Evolutionary conservation across 1,140 invertebrate species (phyloP), one percentile per base, ranked within the genome.

Genomic region (Colletes gigas): DNA sequence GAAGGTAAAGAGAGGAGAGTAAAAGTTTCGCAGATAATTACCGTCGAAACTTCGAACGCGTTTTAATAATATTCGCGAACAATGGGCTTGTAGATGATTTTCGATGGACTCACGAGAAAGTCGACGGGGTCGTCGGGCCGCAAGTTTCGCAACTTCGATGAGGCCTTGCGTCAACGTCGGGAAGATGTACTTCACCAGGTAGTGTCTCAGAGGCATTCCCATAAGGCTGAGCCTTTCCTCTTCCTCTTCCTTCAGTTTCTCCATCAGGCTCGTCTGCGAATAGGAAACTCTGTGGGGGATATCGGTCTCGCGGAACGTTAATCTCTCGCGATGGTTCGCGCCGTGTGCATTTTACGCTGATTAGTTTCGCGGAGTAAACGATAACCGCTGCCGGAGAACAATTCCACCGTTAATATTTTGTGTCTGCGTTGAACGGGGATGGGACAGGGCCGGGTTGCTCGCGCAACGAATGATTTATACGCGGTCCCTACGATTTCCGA

Each of bases 101-200:
- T 63, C 47, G 50, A 15, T 60, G 47, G 74, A 88, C 90, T 90
- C 80, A 94, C 95, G 52, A 96, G 89, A 89, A 93, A 97, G 91
- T 97, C 96, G 78, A 97, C 94, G 12, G 96, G 96, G 91, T 97
- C 96, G 8, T 95, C 94, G 3, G 96, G 96, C 66, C 96, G 93
- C 14, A 96, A 89, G 90, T 95, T n/a, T 95, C 14, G 95, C 95
- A n/a, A 96, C 95, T 91, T 97, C 95, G n/a, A 96, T 94, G 19
- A 97, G 91, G n/a, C 95, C 96, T 83, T 95, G 93, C 0, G 96
- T 96, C 17, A 97, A 91, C 1, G 95, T 96, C 2, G 96, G 96
- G 91, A 97, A 96, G 21, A 97, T 95, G 89, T 96, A 94, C 76
- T 95, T 94, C 91, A 96, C 95, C 14, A 97, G 91, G 89, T 97